Conservation (phyloP, 1,140 invertebrate genomes). For the Saccostrea echinata region DNA sequence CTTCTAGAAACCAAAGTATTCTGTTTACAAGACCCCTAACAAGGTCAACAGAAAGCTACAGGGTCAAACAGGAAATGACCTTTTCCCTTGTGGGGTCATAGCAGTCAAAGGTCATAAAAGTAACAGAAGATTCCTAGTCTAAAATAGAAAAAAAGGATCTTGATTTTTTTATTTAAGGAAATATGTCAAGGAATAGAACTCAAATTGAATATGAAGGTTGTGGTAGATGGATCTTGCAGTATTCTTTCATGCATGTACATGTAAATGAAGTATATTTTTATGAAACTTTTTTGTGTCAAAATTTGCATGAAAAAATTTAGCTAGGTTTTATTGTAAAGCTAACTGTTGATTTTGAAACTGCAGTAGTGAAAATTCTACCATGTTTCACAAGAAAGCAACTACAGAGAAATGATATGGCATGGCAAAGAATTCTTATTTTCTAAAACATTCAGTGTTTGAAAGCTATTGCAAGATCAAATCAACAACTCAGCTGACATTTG, state of each 20-base stretch:
- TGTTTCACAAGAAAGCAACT: background rate
- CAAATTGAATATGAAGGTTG: background rate
- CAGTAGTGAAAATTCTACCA: background rate
- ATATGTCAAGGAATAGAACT: background rate
- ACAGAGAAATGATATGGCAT: background rate
- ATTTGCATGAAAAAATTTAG: background rate
- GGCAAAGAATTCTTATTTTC: background rate
- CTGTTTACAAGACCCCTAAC: background rate
- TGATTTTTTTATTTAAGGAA: too few relatives aligned
- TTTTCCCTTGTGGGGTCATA: background rate
- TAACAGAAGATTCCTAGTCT: background rate
- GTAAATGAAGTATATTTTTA: background rate
- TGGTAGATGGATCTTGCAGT: slow-evolving; percentile 34
- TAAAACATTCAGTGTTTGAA: background rate
- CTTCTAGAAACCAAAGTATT: slow-evolving; percentile 7
- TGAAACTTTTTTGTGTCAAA: background rate
- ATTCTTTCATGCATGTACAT: background rate
- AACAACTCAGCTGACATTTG: background rate
- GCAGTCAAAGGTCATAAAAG: background rate
- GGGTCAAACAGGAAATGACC: background rate
- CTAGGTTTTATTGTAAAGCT: background rate
- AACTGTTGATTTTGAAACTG: slow-evolving; percentile 26
- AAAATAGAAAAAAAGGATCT: background rate
- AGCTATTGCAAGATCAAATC: slow-evolving; percentile 39
- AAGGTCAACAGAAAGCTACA: background rate